Evolutionary conservation across 2,888 invertebrate genomes (phyloP).

Genomic region (Alentia gelatinosa): DNA sequence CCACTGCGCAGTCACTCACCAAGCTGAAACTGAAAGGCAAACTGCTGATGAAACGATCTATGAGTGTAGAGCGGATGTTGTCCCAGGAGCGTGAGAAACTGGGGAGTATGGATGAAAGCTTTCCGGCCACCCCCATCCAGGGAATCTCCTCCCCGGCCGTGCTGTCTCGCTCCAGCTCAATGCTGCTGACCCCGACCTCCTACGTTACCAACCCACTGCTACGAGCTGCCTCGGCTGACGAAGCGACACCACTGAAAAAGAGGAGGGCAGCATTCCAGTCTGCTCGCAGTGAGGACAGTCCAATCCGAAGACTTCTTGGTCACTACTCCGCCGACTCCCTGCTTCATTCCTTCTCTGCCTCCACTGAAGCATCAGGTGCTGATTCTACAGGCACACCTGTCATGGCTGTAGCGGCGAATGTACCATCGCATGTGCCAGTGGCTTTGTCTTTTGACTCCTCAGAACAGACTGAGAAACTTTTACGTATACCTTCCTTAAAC

Average conservation of each 20-base stretch:
- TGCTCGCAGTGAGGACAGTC: constrained; percentile 36
- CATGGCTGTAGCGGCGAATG: not conserved
- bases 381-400: not conserved
- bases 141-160: constrained; percentile 24
- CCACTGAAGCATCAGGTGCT: not conserved
- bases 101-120: not conserved
- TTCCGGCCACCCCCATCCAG: not conserved
- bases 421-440: not conserved
- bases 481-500: not conserved
- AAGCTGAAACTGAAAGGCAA: constrained; percentile 75
- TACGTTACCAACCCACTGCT: constrained; percentile 30
- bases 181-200: not conserved
- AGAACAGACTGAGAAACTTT: not conserved
- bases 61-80: constrained; percentile 73
- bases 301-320: not conserved
- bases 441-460: not conserved
- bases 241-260: constrained; percentile 61
- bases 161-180: constrained; percentile 20
- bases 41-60: constrained; percentile 78
- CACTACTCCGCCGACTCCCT: not conserved
- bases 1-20: constrained; percentile 46
- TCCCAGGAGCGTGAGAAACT: constrained; percentile 58
- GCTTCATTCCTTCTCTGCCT: constrained; percentile 6
- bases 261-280: constrained; percentile 45
- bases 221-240: constrained; percentile 45